Conservation (phyloP, 2,888 invertebrate genomes). For the Macrosiphum euphorbiae region DNA sequence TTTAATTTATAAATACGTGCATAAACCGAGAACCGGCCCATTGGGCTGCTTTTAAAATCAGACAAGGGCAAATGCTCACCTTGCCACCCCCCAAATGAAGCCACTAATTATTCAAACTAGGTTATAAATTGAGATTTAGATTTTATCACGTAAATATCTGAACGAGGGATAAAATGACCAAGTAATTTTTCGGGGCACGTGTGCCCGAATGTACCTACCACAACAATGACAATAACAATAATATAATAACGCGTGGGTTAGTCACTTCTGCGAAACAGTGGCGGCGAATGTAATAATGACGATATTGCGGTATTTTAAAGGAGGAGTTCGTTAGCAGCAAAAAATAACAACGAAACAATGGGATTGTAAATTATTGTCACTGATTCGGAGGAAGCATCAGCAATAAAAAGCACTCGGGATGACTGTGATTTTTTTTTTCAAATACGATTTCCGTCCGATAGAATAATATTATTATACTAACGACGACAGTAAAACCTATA, state of each 20-base stretch:
- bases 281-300: neutral
- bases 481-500: neutral
- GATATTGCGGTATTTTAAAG: neutral
- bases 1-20: too few relatives aligned
- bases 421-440: neutral
- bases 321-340: constrained; percentile 23
- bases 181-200: neutral
- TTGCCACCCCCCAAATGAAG: too few relatives aligned
- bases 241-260: neutral
- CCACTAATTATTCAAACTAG: neutral
- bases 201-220: neutral
- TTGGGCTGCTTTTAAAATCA: too few relatives aligned
- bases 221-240: neutral
- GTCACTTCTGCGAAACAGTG: neutral
- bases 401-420: constrained; percentile 32
- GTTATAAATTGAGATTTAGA: neutral
- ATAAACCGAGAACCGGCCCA: too few relatives aligned
- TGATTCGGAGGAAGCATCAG: neutral
- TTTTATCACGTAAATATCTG: neutral
- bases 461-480: constrained; percentile 7
- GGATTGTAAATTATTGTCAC: constrained; percentile 46
- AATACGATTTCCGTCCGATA: constrained; percentile 22
- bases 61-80: too few relatives aligned
- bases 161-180: neutral
- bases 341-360: constrained; percentile 41